phyloP scores from a whole-genome alignment of 2,888 invertebrate species.

The Seladonia tumulorum region DNA sequence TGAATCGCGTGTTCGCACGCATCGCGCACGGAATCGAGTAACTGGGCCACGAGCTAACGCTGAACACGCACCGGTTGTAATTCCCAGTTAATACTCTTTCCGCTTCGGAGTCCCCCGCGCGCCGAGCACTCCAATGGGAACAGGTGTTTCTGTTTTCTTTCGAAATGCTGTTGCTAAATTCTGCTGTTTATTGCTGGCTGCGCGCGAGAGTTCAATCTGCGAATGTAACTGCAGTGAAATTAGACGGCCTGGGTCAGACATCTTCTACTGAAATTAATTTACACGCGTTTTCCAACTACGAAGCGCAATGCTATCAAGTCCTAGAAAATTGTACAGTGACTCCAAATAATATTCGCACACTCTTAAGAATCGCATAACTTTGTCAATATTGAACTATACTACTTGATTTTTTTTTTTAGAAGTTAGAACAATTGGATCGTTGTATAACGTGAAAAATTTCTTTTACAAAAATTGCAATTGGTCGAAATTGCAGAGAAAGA shows the following conservation, averaged over 20 bases:
- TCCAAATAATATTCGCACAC: no score
- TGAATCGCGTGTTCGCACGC: constrained; percentile 19
- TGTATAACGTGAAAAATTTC: no score
- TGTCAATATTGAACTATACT: no score
- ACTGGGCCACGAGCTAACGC: constrained; percentile 36
- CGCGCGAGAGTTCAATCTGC: background rate
- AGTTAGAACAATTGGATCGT: no score
- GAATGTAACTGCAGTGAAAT: background rate
- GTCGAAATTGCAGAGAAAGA: no score
- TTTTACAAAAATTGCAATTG: no score
- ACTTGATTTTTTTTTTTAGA: no score
- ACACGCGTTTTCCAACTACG: background rate
- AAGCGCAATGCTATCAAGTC: background rate
- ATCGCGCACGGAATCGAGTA: constrained; percentile 32
- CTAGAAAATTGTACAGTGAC: no score
- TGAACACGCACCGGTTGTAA: constrained; percentile 25
- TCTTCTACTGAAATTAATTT: background rate
- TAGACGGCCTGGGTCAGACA: background rate
- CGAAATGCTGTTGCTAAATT: background rate
- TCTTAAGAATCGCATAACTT: no score
- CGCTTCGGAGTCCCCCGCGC: background rate
- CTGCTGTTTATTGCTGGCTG: background rate
- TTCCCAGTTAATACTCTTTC: constrained; percentile 39
- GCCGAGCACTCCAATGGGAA: background rate
- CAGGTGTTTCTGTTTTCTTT: background rate